Base-by-base conservation (phyloP, 37 sponge, comb jelly and placozoan species). In the Chondrosia reniformis region DNA sequence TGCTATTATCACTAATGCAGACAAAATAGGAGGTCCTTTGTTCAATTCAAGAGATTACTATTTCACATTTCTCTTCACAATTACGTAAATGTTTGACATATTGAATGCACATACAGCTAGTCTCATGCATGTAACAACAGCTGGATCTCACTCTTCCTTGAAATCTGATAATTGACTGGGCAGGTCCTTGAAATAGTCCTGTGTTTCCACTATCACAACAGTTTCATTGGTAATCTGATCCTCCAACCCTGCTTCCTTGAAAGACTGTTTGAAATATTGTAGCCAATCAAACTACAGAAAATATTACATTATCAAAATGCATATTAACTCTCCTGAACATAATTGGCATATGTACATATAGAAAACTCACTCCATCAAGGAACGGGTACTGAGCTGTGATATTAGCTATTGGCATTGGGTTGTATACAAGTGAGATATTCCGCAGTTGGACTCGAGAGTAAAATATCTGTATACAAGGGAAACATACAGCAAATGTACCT, bases 271-370 rank as follows among this genome's bases (percentile, higher is more conserved):
- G 12, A 78, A 37, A 67, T 46, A 54, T 6, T 8, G 4, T 1
- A 21, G 15, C 84, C 84, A 84, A 34, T 84, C 31, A 17, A 67
- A 84, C 84, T 84, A n/a, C n/a, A n/a, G n/a, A n/a, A n/a, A n/a
- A n/a, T n/a, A n/a, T n/a, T n/a, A n/a, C n/a, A n/a, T n/a, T n/a
- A n/a, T n/a, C n/a, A n/a, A n/a, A n/a, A n/a, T n/a, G n/a, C 21
- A 41, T 4, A 9, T 1, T n/a, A 31, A 38, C 74, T 32, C 57
- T 4, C 6, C 21, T 55, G 8, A 33, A 3, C 8, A 54, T 25
- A 76, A 4, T 31, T 2, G 55, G 30, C 3, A 6, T 56, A 61
- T 25, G 15, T 28, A 37, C 6, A 81, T 0, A 10, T 49, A 15
- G 15, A 27, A 46, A 0, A 56, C 85, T 27, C 24, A 84, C 85